These are phyloP conservation scores for Poeciliopsis retropinna DNA, from an alignment of 2,113 vertebrate species.

Conservation along the genomic window DNA sequence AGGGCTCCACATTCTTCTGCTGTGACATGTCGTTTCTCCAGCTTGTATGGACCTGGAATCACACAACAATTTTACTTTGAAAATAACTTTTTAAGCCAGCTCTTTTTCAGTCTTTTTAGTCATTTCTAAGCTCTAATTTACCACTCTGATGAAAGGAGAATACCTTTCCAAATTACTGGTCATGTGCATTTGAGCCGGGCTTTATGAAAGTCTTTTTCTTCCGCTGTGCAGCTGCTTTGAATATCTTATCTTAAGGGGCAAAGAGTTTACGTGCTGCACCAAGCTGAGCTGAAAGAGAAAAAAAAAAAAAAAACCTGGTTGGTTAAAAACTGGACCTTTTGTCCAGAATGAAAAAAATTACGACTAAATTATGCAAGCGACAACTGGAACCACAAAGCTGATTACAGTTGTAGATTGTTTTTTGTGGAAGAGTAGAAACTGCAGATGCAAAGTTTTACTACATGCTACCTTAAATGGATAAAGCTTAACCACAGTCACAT, in stretches of 20 bases:
- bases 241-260: conserved; percentile 29
- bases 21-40: conserved; percentile 28
- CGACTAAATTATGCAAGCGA: not conserved
- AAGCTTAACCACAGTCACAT: conserved; percentile 17
- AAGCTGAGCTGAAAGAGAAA: not conserved
- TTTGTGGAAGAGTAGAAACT: not conserved
- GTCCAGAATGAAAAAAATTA: not conserved
- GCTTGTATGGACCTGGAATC: conserved; percentile 16
- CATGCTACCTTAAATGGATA: conserved; percentile 51
- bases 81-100: conserved; percentile 29
- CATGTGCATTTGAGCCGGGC: conserved; percentile 26
- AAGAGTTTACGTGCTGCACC: not conserved
- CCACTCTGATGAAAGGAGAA: conserved; percentile 14
- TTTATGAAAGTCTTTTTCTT: conserved; percentile 30
- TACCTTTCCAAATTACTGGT: conserved; percentile 11
- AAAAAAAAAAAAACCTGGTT: not conserved
- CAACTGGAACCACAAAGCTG: not conserved
- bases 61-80: conserved; percentile 10
- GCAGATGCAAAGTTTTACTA: conserved; percentile 21
- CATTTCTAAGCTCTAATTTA: conserved; percentile 9
- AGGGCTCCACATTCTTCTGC: conserved; percentile 37
- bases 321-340: conserved; percentile 1
- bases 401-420: conserved; percentile 6
- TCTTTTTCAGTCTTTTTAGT: conserved; percentile 28
- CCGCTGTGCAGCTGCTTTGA: conserved; percentile 40